Evolutionary conservation across 2,797 vertebrate species (phyloP).

Genomic region (Sebastes matsubarae): DNA sequence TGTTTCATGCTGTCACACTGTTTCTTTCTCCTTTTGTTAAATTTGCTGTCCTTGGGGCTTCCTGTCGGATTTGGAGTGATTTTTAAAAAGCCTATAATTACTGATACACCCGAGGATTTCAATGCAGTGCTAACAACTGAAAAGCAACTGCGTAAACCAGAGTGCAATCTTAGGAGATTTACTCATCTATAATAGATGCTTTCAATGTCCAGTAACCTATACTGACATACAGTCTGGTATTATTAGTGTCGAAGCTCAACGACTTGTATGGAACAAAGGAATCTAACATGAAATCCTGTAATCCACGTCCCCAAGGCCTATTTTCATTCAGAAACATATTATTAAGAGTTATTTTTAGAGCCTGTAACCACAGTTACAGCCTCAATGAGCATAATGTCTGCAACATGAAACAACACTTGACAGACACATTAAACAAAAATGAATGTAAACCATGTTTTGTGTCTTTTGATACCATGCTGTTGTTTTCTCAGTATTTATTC

Average conservation of each 20-base stretch:
- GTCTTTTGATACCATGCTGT: background rate
- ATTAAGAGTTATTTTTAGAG: constrained; percentile 9
- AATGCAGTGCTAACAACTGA: constrained; percentile 27
- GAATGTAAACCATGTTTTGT: background rate
- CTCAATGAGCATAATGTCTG: background rate
- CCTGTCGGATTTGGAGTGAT: constrained; percentile 48
- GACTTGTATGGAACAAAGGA: constrained; percentile 15
- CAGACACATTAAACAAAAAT: background rate
- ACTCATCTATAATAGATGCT: constrained; percentile 3
- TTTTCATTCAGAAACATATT: constrained; percentile 11
- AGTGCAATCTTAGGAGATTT: constrained; percentile 23
- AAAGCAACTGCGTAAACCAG: constrained; percentile 22
- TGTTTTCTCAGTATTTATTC: background rate
- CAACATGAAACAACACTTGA: background rate
- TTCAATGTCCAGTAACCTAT: constrained; percentile 50
- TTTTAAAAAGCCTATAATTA: constrained; percentile 52
- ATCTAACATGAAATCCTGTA: background rate
- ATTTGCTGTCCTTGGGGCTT: constrained; percentile 4
- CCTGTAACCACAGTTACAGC: background rate
- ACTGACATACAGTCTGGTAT: constrained; percentile 2
- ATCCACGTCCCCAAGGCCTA: background rate
- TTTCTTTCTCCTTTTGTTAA: constrained; percentile 5
- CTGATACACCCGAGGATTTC: constrained; percentile 34
- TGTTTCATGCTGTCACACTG: background rate
- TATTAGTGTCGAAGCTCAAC: background rate